Base-by-base conservation (phyloP, 2,797 vertebrate genomes). In the Lacerta agilis region DNA sequence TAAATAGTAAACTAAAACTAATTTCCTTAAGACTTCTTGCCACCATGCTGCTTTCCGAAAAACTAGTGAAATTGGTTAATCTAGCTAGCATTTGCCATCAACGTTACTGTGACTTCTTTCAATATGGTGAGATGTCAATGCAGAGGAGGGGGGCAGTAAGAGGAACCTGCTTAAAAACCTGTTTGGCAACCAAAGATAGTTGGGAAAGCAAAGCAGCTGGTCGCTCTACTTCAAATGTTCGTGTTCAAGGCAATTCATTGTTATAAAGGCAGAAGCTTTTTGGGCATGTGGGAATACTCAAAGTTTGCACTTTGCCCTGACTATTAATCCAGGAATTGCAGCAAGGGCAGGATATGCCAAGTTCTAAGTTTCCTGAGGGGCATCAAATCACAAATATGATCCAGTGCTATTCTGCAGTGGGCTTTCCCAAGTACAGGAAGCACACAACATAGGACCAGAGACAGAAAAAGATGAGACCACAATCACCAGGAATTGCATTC, bases 1-100 rank as follows among this genome's bases (percentile, higher is more conserved):
- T 75, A 87, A 49, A 38, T 11, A 80, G 18, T 67, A 7, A 18
- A 27, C 49, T 77, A 18, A 75, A 93, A 82, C 3, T 20, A 0
- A 83, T 87, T 92, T 93, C 17, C 29, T 82, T 41, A 78, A n/a
- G 61, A 79, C n/a, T 93, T 84, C 27, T 85, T 67, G 66, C 55
- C 82, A 73, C 27, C 4, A 1, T 0, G 1, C 20, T 33, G 18
- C 33, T 20, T 79, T 5, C 85, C 86, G 10, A 83, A 90, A 86
- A 75, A 3, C 3, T 27, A 79, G 11, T 3, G 75, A 38, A n/a
- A 15, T 4, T 11, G 61, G 3, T 45, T 43, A 45, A 88, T 66
- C 33, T 77, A 23, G 8, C 9, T 76, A 7, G 0, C 4, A 33
- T 72, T 29, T 78, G 41, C 43, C 64, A 41, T 23, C 55, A 90